Base-by-base conservation (phyloP, 2,888 invertebrate species). In the Argyresthia albistria region DNA sequence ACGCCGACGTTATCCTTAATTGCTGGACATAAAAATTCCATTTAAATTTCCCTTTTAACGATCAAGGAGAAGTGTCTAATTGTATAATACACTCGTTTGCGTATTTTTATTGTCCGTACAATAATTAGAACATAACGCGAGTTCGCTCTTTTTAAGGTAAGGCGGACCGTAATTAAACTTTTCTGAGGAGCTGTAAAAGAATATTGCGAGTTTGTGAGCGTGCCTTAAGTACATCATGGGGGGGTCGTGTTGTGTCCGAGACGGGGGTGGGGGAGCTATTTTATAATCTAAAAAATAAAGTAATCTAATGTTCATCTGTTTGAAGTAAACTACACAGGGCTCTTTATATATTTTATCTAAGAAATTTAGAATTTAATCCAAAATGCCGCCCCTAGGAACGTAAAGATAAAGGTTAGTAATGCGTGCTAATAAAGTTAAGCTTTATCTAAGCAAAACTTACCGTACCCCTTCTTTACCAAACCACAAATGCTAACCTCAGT, bases 11-110 rank as follows among this genome's bases (percentile, higher is more conserved):
- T 87, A 84, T 86, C 86, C 87, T 87, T 87, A 87, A 87, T 86
- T 87, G 84, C 83, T 83, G 83, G 79, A 87, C 87, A 87, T 88
- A 88, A 88, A 88, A 88, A 88, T 88, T 88, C 88, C 88, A 88
- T 88, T 88, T 83, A 87, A 88, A 87, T 88, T 88, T 88, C 83
- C 88, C 78, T 87, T 88, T 87, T 87, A 86, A 86, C 84, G 82
- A 86, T 86, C 81, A 67, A 70, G 80, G 83, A 80, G 80, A 82
- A 80, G 83, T 84, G 83, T 82, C 86, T 87, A 86, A 87, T 87
- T 87, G 86, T 83, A 87, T 87, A 87, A 87, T 87, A 87, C 79
- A 87, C 87, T 87, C 87, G 86, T 87, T 87, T 84, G 79, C 87
- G 87, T 87, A 86, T 86, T 87, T 87, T 87, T 87, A 87, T 86